Evolutionary conservation across 2,888 invertebrate species (phyloP).

Genomic region (Lepidochitona cinerea): DNA sequence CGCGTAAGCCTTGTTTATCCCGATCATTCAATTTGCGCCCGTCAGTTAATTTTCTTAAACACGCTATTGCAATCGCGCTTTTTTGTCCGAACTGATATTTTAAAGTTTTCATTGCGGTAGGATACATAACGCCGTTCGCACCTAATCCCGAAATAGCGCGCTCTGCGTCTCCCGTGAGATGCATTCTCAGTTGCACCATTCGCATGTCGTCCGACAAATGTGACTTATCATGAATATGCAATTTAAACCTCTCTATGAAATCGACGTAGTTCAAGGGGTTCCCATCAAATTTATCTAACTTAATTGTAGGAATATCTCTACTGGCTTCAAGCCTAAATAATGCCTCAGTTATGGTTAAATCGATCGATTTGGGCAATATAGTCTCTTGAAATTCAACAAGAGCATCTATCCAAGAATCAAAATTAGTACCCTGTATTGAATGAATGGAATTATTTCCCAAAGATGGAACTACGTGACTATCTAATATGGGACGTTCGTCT

Average conservation of each 20-base stretch:
- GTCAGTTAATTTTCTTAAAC: constrained; percentile 5
- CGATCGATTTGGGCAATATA: no score
- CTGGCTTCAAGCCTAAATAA: no score
- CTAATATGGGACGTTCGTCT: no score
- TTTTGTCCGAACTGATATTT: constrained; percentile 15
- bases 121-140: constrained; percentile 5
- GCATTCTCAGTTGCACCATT: constrained; percentile 15
- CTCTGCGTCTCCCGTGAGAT: constrained; percentile 12
- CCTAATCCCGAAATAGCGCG: constrained; percentile 12
- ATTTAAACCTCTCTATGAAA: constrained; percentile 18
- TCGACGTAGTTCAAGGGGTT: constrained; percentile 11
- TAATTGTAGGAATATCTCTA: no score
- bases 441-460: no score
- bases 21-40: neutral
- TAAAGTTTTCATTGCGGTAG: constrained; percentile 11
- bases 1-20: constrained; percentile 8
- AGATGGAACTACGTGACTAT: no score
- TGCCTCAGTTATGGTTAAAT: no score
- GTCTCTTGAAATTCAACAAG: no score
- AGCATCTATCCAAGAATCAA: no score
- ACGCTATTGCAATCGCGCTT: constrained; percentile 10
- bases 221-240: constrained; percentile 18
- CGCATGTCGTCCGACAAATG: constrained; percentile 13
- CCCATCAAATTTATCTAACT: constrained; percentile 7
- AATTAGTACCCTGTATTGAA: no score